Evolutionary conservation across 2,113 vertebrate species (phyloP).

Genomic region (Chascanopsetta lugubris): DNA sequence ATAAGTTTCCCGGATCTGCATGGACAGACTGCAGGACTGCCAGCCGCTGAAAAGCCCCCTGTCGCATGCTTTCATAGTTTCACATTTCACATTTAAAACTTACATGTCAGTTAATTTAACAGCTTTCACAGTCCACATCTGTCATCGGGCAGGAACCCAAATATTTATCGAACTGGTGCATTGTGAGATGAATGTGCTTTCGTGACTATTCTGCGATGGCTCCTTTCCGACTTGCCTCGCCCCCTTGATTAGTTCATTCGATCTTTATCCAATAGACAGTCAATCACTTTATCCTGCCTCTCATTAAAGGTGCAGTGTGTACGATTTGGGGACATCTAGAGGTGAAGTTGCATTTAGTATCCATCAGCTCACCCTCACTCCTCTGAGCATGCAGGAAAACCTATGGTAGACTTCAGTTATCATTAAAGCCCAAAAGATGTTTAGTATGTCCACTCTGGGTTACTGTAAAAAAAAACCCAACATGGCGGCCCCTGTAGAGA

Average conservation of each 20-base stretch:
- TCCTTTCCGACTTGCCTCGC: neutral
- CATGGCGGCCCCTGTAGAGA: no score
- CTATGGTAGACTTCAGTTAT: no score
- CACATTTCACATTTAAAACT: slow-evolving; percentile 63
- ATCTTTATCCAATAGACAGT: slow-evolving; percentile 6
- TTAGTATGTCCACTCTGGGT: no score
- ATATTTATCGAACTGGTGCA: slow-evolving; percentile 46
- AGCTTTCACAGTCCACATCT: slow-evolving; percentile 48
- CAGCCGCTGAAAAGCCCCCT: slow-evolving; percentile 52
- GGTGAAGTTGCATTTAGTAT: no score
- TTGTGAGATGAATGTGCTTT: slow-evolving; percentile 16
- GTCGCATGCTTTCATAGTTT: slow-evolving; percentile 63
- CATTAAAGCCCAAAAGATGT: no score
- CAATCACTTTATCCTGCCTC: neutral
- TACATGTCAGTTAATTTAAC: slow-evolving; percentile 67
- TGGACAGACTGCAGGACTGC: slow-evolving; percentile 64
- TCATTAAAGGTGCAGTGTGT: no score
- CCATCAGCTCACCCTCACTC: no score
- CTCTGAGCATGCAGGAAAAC: no score
- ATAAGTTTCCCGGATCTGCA: slow-evolving; percentile 76
- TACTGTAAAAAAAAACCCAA: no score
- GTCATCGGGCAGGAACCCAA: slow-evolving; percentile 43
- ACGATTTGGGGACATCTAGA: no score
- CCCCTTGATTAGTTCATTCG: slow-evolving; percentile 28
- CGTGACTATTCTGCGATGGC: slow-evolving; percentile 5